Evolutionary conservation across 2,888 invertebrate species (phyloP).

Genomic region (Euclidia mi): DNA sequence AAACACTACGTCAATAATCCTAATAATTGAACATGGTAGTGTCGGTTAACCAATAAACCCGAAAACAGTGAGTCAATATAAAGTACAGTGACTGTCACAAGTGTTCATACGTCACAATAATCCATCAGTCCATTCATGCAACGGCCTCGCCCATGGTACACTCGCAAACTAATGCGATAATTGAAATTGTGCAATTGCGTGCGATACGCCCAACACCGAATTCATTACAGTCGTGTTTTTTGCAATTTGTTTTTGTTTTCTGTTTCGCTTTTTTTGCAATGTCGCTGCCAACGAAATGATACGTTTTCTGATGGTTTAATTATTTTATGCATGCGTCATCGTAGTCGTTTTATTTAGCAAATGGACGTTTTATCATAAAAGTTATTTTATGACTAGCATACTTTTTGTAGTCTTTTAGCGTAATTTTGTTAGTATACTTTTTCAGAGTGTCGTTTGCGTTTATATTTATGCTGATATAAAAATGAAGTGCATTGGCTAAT

Average conservation of each 20-base stretch:
- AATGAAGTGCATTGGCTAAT: neutral
- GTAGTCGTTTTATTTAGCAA: slow-evolving; percentile 63
- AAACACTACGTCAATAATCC: too few species aligned
- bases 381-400: slow-evolving; percentile 47
- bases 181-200: slow-evolving; percentile 91
- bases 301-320: slow-evolving; percentile 80
- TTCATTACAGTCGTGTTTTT: slow-evolving; percentile 86
- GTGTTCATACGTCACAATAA: slow-evolving; percentile 59
- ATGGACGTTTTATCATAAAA: slow-evolving; percentile 58
- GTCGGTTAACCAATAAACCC: neutral
- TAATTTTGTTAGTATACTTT: slow-evolving; percentile 37
- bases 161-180: slow-evolving; percentile 87
- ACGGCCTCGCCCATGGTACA: slow-evolving; percentile 69
- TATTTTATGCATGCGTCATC: slow-evolving; percentile 72
- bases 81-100: slow-evolving; percentile 61
- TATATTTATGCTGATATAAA: neutral
- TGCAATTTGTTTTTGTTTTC: slow-evolving; percentile 75
- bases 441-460: neutral
- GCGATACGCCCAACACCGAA: slow-evolving; percentile 85
- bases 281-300: slow-evolving; percentile 73
- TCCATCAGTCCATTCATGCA: slow-evolving; percentile 67
- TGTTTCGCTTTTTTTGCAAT: slow-evolving; percentile 59
- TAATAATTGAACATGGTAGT: neutral
- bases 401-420: slow-evolving; percentile 29
- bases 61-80: slow-evolving; percentile 24